Evolutionary conservation across 2,888 invertebrate species (phyloP).

Genomic region (Andrena haemorrhoa): DNA sequence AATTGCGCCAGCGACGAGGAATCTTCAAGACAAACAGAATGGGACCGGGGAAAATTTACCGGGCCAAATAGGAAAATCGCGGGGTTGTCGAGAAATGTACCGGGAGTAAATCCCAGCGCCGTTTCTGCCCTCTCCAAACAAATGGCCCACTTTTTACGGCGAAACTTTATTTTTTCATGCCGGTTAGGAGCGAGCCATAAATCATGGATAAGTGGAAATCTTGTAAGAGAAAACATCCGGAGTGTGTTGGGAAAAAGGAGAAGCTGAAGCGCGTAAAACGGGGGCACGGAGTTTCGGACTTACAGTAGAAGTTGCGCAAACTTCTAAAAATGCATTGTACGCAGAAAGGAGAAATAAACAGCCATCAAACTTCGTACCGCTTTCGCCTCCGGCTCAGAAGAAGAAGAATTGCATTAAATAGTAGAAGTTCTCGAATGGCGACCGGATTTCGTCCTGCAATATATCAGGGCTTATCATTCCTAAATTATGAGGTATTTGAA

Average conservation of each 20-base stretch:
- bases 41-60: constrained; percentile 34
- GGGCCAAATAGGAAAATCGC: constrained; percentile 33
- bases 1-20: constrained; percentile 14
- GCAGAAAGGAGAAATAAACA: constrained; percentile 18
- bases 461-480: not conserved
- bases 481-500: too few species aligned
- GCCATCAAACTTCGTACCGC: constrained; percentile 7
- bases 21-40: constrained; percentile 37
- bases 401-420: not conserved
- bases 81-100: constrained; percentile 5
- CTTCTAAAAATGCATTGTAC: constrained; percentile 10
- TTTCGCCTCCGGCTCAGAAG: not conserved
- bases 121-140: constrained; percentile 15
- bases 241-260: not conserved
- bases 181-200: constrained; percentile 7
- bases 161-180: constrained; percentile 19
- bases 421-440: not conserved
- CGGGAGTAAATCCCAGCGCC: constrained; percentile 30
- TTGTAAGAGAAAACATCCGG: constrained; percentile 14
- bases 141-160: constrained; percentile 20
- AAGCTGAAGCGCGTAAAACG: not conserved
- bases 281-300: constrained; percentile 17
- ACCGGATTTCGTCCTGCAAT: not conserved
- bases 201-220: constrained; percentile 47
- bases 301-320: constrained; percentile 21